Evolutionary conservation across 2,113 vertebrate species (phyloP).

Genomic region (Aix galericulata): DNA sequence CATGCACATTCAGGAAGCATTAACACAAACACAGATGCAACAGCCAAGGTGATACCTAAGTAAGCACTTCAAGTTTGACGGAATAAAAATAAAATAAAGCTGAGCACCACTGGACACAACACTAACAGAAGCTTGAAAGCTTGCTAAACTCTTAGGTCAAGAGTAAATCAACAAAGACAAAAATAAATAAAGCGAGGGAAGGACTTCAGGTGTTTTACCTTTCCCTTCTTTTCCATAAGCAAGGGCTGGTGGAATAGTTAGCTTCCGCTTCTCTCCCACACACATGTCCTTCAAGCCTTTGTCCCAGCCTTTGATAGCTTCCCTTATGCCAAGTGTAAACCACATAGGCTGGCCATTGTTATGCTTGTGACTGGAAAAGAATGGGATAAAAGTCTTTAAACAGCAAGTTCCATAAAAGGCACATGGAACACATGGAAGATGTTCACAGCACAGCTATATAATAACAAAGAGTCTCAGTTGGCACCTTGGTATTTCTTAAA

Average conservation of each 20-base stretch:
- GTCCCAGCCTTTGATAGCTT: slow-evolving; percentile 94
- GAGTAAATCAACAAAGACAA: neutral
- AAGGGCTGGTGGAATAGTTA: slow-evolving; percentile 87
- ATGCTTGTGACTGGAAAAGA: slow-evolving; percentile 80
- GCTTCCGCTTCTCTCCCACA: slow-evolving; percentile 89
- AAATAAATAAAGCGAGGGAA: neutral
- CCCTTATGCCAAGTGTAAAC: slow-evolving; percentile 93
- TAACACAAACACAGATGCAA: neutral
- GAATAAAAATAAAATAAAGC: neutral
- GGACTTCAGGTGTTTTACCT: slow-evolving; percentile 77
- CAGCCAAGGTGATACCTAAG: neutral
- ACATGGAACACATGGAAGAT: neutral
- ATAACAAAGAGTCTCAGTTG: neutral
- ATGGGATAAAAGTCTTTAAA: neutral
- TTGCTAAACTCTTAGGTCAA: neutral
- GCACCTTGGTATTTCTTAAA: neutral
- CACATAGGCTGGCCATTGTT: slow-evolving; percentile 92
- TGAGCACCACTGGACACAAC: neutral
- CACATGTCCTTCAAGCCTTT: slow-evolving; percentile 93
- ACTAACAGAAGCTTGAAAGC: neutral
- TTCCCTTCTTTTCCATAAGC: slow-evolving; percentile 96
- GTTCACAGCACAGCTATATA: neutral
- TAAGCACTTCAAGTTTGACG: neutral
- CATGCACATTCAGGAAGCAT: neutral
- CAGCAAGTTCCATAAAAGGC: neutral